Percentiles rank a stretch among this genome's conserved stretches.
phyloP scores from a whole-genome alignment of 2,888 invertebrate species.

The Crematogaster levior region DNA sequence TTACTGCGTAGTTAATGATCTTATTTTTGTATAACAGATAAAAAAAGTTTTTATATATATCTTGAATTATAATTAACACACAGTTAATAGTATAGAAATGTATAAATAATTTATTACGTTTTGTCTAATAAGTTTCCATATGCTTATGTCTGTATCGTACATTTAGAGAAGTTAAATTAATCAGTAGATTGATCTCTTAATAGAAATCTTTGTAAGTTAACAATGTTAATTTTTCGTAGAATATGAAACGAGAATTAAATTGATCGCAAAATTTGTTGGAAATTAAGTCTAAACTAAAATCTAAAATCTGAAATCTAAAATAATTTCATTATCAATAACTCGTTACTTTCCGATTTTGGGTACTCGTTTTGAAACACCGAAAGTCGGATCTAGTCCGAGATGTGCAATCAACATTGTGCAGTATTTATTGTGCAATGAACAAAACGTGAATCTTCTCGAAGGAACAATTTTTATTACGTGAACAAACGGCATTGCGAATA shows the following conservation, averaged over 20 bases:
- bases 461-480: constrained; percentile 28
- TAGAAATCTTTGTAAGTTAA: neutral
- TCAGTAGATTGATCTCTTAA: constrained; percentile 2
- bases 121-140: too few species aligned
- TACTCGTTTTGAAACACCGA: neutral
- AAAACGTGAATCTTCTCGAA: constrained; percentile 9
- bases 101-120: neutral
- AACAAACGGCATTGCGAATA: neutral
- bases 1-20: neutral
- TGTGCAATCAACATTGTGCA: constrained; percentile 33
- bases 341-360: neutral
- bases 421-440: constrained; percentile 4
- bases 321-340: neutral
- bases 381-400: neutral
- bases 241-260: neutral
- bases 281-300: neutral
- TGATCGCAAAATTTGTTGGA: neutral
- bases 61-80: constrained; percentile 14
- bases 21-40: neutral
- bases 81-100: constrained; percentile 4
- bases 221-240: neutral
- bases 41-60: neutral
- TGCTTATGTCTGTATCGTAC: neutral
- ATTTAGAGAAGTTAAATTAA: neutral
- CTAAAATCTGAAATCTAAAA: neutral